These are phyloP conservation scores for Glaucomys volans DNA, from an alignment of 2,113 vertebrate genomes.

Conservation along the genomic window DNA sequence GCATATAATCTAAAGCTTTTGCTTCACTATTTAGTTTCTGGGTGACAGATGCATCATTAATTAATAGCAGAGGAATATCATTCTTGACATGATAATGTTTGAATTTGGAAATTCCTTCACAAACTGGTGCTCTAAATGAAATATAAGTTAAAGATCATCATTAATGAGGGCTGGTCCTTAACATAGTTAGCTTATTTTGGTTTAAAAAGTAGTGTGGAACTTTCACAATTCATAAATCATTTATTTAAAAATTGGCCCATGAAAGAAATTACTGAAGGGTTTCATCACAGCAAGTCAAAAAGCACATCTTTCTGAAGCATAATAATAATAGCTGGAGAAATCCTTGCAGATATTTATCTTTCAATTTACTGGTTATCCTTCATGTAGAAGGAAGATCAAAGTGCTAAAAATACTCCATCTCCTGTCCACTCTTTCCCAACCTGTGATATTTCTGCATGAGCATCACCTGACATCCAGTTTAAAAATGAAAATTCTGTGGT, in stretches of 20 bases:
- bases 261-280: constrained; percentile 27
- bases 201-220: background rate
- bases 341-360: background rate
- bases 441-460: background rate
- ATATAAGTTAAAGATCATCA: constrained; percentile 44
- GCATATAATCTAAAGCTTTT: background rate
- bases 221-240: constrained; percentile 29
- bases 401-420: background rate
- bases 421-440: background rate
- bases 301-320: background rate
- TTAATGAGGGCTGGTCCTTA: background rate
- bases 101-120: constrained; percentile 50
- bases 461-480: constrained; percentile 7
- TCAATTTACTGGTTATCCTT: background rate
- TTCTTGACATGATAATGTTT: constrained; percentile 53
- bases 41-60: constrained; percentile 55
- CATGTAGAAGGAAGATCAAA: background rate
- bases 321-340: constrained; percentile 30
- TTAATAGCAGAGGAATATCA: constrained; percentile 29
- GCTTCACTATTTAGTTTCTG: constrained; percentile 48
- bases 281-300: constrained; percentile 31
- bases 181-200: constrained; percentile 50
- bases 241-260: background rate
- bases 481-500: constrained; percentile 4
- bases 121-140: constrained; percentile 46